phyloP scores from a whole-genome alignment of 2,888 invertebrate genomes.

The Phortica magna region DNA sequence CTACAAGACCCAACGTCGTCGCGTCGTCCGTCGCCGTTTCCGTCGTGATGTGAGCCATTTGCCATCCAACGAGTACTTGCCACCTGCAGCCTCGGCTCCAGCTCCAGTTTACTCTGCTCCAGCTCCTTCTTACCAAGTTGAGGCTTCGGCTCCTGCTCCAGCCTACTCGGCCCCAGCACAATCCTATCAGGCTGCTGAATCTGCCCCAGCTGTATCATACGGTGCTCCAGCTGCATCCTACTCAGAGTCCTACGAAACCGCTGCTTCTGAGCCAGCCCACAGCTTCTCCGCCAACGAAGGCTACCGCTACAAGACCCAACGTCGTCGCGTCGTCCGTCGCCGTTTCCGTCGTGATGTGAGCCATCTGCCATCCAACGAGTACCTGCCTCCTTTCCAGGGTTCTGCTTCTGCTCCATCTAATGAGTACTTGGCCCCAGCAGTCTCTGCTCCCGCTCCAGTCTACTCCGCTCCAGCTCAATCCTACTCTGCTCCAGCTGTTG shows the following conservation, averaged over 20 bases:
- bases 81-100: constrained; percentile 50
- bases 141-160: constrained; percentile 42
- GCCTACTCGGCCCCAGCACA: constrained; percentile 52
- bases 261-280: constrained; percentile 63
- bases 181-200: constrained; percentile 46
- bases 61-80: constrained; percentile 71
- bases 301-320: constrained; percentile 73
- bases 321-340: constrained; percentile 59
- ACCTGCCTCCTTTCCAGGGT: constrained; percentile 65
- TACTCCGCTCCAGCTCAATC: constrained; percentile 64
- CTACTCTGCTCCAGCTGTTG: constrained; percentile 44
- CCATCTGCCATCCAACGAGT: constrained; percentile 68
- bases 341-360: constrained; percentile 73
- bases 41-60: constrained; percentile 72
- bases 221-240: constrained; percentile 45
- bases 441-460: constrained; percentile 60
- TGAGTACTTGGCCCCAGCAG: constrained; percentile 70
- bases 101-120: constrained; percentile 50
- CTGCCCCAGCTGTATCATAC: constrained; percentile 44
- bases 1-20: constrained; percentile 69
- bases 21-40: constrained; percentile 63
- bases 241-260: constrained; percentile 45
- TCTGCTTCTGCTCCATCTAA: constrained; percentile 64
- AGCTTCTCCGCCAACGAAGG: constrained; percentile 67
- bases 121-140: constrained; percentile 32